Base-by-base conservation (phyloP, 2,888 invertebrate species). In the Lasioglossum malachurum region DNA sequence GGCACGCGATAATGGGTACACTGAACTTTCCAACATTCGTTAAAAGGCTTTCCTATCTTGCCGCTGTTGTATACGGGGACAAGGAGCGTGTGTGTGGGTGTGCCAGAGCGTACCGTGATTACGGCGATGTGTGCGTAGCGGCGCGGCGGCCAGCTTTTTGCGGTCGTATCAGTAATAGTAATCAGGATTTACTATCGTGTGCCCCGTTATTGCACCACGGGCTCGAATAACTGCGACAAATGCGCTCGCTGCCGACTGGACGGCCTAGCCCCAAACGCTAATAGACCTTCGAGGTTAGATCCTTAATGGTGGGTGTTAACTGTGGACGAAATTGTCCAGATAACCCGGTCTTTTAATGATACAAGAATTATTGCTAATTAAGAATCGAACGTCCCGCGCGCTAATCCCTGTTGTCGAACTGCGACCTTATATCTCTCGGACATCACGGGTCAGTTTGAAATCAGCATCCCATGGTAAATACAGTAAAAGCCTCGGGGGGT, bases 181-280 rank as follows among this genome's bases (percentile, higher is more conserved):
- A 90, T 90, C 90, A 87, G 86, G 90, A 90, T 90, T 90, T 90
- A 90, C 89, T 88, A 86, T 90, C 89, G 86, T 77, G 82, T 60
- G 83, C 80, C 79, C 89, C 88, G 85, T 86, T 85, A 90, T 90
- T 90, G 88, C 90, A 79, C 86, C 90, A 90, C 78, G 80, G 87
- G 84, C 83, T 86, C 86, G 86, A 85, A 85, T 85, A 88, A 87
- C 88, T 83, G 88, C 88, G 88, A 88, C 88, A 88, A 88, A 88
- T 87, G 88, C 85, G 78, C 75, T 72, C 83, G 71, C 60, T 80
- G 72, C 74, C 67, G 74, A 49, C 41, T 72, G 46, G 46, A 57
- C 44, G 75, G 23, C 44, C 53, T 53, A 2, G 72, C 10, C 60
- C 60, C 49, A 31, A 53, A 53, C 64, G 74, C 49, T 19, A 69